A percentile compares a stretch with the other conserved stretches of the same genome.
Evolutionary conservation across 37 sponge, comb jelly and placozoan genomes (phyloP).

Genomic region (Agelas oroides): DNA sequence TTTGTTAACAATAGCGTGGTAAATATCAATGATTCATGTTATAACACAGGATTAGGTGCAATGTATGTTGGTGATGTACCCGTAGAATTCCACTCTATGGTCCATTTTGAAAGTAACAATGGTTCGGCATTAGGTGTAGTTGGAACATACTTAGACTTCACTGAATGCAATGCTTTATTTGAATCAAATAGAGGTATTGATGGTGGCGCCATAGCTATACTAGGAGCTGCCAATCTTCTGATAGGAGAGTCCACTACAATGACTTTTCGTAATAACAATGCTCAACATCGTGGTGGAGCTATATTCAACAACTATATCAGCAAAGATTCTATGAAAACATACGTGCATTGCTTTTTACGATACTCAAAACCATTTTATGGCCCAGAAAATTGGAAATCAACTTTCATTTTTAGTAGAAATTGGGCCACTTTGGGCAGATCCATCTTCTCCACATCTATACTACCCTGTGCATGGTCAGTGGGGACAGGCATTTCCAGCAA

Average conservation of each 20-base stretch:
- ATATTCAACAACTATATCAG: conserved; percentile 43
- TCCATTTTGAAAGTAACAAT: conserved; percentile 25
- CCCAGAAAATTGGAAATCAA: conserved; percentile 34
- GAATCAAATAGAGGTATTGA: conserved; percentile 24
- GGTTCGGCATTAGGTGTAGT: conserved; percentile 57
- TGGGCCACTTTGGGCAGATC: conserved; percentile 1
- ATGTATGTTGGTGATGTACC: conserved; percentile 46
- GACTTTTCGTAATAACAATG: conserved; percentile 48
- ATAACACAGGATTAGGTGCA: conserved; percentile 34
- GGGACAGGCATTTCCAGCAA: neutral
- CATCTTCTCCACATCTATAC: conserved; percentile 61
- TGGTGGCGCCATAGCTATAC: conserved; percentile 76
- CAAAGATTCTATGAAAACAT: conserved; percentile 3
- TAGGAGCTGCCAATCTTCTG: conserved; percentile 9
- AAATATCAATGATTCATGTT: neutral
- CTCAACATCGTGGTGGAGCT: conserved; percentile 49
- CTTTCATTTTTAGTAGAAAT: conserved; percentile 51
- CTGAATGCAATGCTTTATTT: conserved; percentile 9
- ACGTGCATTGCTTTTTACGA: conserved; percentile 54
- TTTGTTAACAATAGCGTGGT: conserved; percentile 10
- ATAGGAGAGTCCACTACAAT: conserved; percentile 10
- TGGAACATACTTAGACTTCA: conserved; percentile 31
- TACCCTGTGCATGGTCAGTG: conserved; percentile 42
- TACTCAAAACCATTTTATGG: conserved; percentile 10
- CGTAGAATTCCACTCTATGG: conserved; percentile 21